A percentile compares a stretch with the other conserved stretches of the same genome.
Conservation (phyloP, 2,113 vertebrate genomes). For the Sturnira hondurensis region DNA sequence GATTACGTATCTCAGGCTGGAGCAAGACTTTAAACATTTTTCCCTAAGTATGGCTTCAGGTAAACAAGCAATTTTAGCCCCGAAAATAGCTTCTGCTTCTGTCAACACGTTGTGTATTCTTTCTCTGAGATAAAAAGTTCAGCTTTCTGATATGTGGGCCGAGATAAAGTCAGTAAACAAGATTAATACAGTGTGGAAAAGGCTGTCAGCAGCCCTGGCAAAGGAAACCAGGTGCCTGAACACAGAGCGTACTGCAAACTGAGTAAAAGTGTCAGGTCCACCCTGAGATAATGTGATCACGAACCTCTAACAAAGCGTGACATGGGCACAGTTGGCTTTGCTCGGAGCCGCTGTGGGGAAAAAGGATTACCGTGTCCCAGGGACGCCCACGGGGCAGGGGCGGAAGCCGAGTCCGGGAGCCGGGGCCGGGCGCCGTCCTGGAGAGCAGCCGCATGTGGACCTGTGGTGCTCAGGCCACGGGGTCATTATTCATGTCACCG, state of each 20-base stretch:
- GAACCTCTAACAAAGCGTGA: conserved; percentile 98
- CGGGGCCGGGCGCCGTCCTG: conserved; percentile 80
- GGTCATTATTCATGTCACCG: conserved; percentile 46
- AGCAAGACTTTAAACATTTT: conserved; percentile 80
- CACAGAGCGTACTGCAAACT: conserved; percentile 95
- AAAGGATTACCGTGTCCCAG: conserved; percentile 95
- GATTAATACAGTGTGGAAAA: conserved; percentile 99
- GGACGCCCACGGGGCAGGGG: conserved; percentile 83
- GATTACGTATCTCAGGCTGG: conserved; percentile 81
- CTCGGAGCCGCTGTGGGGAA: conserved; percentile 89
- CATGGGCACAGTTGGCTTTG: conserved; percentile 88
- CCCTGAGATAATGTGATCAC: conserved; percentile 98
- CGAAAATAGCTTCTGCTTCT: conserved; percentile 91
- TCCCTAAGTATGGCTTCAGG: conserved; percentile 81
- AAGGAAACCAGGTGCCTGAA: conserved; percentile 94
- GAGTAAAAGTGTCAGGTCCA: conserved; percentile 98
- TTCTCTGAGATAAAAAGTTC: conserved; percentile 87
- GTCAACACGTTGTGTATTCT: conserved; percentile 91
- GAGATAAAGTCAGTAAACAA: conserved; percentile 99
- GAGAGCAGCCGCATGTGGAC: conserved; percentile 68
- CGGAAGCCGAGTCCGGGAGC: conserved; percentile 85
- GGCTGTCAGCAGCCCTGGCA: conserved; percentile 94
- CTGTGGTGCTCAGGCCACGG: conserved; percentile 41
- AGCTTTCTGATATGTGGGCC: conserved; percentile 94
- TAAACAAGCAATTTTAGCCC: conserved; percentile 90